Evolutionary conservation across 2,888 invertebrate genomes (phyloP), one percentile per base, ranked within the genome.

Genomic region (Lissocephala sabroskyi): DNA sequence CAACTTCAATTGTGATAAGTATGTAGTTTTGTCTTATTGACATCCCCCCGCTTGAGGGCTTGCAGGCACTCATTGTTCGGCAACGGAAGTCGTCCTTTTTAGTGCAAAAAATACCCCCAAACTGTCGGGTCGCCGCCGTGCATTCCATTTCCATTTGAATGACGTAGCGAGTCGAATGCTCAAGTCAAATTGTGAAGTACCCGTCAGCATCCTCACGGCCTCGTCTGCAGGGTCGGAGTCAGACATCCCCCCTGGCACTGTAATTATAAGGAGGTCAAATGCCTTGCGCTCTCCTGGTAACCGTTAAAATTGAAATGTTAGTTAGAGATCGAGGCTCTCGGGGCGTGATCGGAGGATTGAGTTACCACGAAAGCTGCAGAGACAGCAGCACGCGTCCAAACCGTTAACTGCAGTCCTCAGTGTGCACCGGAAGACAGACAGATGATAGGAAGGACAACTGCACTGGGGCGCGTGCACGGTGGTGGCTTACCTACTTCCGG

Each of bases 211-310:
- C 51, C 51, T 37, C 50, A 51, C 51, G 54, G 57, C 54, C 54
- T n/a, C n/a, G 37, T 37, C 51, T 54, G 41, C 50, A 51, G 54
- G 54, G 57, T 57, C 54, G 51, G 45, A 48, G 13, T 45, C 29
- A 35, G 32, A 37, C 18, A 30, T 19, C 19, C 26, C 6, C 6
- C 16, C 26, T 16, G 28, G 3, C 29, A 18, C 19, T 67, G 75
- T 75, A 77, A 73, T 73, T 73, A 73, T 62, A 57, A 60, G 75
- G 75, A 73, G 71, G 71, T 73, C 71, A 73, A 76, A 60, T 56
- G 51, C 59, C 32, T 14, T 49, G 41, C 9, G 10, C 32, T 13
- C 47, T 47, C 28, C 42, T n/a, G n/a, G 16, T 41, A 59, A n/a
- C 58, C 58, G 59, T 50, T 58, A 54, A 54, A 23, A 44, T 19